Evolutionary conservation across 1,140 invertebrate species (phyloP), one percentile per base, ranked within the genome.

Genomic region (Meloidogyne floridensis): DNA sequence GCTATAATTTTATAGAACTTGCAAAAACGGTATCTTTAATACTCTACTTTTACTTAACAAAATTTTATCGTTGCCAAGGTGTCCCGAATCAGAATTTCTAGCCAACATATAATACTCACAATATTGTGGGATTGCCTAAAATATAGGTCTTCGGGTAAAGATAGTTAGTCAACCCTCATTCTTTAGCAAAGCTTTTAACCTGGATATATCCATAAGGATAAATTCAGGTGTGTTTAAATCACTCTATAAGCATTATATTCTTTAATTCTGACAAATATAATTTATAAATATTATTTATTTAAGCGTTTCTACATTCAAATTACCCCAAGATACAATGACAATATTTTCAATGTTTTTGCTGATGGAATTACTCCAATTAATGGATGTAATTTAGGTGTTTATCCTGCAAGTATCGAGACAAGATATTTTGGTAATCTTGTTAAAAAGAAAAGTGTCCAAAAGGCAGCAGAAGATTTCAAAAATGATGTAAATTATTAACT

Each of bases 401-500:
- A 90, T 75, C 88, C 88, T 6, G 88, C 90, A 87, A 90, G 42
- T 88, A 90, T 69, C 77, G 88, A 1, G 77, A 88, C 54, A 74
- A 88, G 90, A 32, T 88, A 90, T 72, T 89, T 89, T 77, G 54
- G 89, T n/a, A 84, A 86, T 65, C 77, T 89, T 59, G 88, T 85
- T 15, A 71, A 82, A 42, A 72, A 82, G 10, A 75, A 86, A 72
- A 90, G 87, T 0, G 32, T 32, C 32, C 32, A 32, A 32, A 32
- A 32, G 32, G 32, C 32, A 32, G 32, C 32, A 32, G 32, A 32
- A 32, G 32, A 32, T 32, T 32, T 32, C 32, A 20, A 32, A 32
- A 32, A 32, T 32, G 32, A 32, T 32, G 1, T 81, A 86, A 72
- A 90, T 87, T 0, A 75, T 87, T 47, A 32, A 32, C 32, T 32